Evolutionary conservation across 2,888 invertebrate genomes (phyloP), one percentile per base, ranked within the genome.

Genomic region (Phorcus lineatus): DNA sequence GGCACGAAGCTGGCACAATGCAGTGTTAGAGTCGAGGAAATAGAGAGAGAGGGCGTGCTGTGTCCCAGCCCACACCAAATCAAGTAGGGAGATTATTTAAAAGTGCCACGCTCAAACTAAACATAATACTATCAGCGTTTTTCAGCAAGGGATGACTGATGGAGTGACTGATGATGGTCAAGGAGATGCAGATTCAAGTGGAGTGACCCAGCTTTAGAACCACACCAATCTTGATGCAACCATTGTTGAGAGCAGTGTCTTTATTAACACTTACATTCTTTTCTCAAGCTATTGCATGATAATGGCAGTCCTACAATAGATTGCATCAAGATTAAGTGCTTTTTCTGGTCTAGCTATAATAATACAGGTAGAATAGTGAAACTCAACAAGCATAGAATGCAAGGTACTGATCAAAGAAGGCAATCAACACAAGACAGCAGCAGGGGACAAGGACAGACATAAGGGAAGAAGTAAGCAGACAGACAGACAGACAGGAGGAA

Each of bases 41-140:
- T 47, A 79, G 70, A 74, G 74, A 70, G 70, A 79, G 36, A 70
- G 70, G 70, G 70, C 36, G 70, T 70, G 70, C 31, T 70, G 70
- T 19, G 11, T 36, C 36, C 40, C n/a, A 36, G 70, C 36, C 70
- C 70, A 62, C 62, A 62, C 24, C 62, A 62, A 62, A 62, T 62
- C 24, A 22, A 62, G 62, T 24, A 28, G 13, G 62, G 62, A 62
- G 28, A 28, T 62, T 24, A 28, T 62, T 24, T 62, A 62, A 24
- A 28, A 62, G 62, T 62, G 62, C 62, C 62, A 70, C n/a, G 70
- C 70, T 70, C 40, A 70, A 40, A 70, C 70, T 70, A 70, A 70
- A 70, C 70, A 70, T 31, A 70, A 31, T 31, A 70, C 36, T 70
- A 40, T 70, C 70, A 40, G 70, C 40, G 62, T 70, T 70, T 31